These are phyloP conservation scores for Sebastes diaconus DNA, from an alignment of 2,797 vertebrate species.

Conservation along the genomic window DNA sequence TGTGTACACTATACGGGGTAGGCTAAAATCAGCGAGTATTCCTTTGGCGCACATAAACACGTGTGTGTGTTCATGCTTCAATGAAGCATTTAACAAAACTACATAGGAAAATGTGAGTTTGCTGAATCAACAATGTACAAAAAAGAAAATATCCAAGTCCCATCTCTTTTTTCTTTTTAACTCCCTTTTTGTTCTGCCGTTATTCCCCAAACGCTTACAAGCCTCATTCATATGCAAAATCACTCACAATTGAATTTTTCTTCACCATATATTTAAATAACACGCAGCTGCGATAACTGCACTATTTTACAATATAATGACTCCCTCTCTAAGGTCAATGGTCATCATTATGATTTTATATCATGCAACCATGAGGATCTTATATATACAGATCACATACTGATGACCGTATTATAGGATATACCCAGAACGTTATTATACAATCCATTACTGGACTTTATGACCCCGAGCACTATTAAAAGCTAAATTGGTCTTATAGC, in stretches of 20 bases:
- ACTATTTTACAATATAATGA: conserved; percentile 41
- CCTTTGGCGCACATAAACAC: conserved; percentile 47
- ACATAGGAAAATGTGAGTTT: conserved; percentile 18
- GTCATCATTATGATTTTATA: conserved; percentile 47
- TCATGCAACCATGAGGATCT: conserved; percentile 23
- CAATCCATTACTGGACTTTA: conserved; percentile 63
- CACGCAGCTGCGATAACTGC: neutral
- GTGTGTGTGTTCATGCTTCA: conserved; percentile 43
- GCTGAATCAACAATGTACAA: conserved; percentile 62
- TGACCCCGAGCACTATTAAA: conserved; percentile 59
- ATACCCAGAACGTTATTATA: conserved; percentile 43
- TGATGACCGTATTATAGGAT: conserved; percentile 40
- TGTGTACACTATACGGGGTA: neutral
- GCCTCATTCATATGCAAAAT: conserved; percentile 34
- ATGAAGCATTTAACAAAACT: conserved; percentile 55
- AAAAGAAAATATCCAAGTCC: neutral
- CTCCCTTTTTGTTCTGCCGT: neutral
- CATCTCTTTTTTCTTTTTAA: neutral
- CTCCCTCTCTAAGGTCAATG: conserved; percentile 39
- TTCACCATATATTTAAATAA: conserved; percentile 25
- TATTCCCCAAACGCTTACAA: neutral
- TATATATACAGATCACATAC: conserved; percentile 50
- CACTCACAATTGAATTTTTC: conserved; percentile 17
- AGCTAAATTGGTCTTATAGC: conserved; percentile 45
- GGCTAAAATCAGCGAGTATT: conserved; percentile 23